These are phyloP conservation scores for Centroberyx gerrardi DNA, from an alignment of 2,797 vertebrate species.

Conservation along the genomic window DNA sequence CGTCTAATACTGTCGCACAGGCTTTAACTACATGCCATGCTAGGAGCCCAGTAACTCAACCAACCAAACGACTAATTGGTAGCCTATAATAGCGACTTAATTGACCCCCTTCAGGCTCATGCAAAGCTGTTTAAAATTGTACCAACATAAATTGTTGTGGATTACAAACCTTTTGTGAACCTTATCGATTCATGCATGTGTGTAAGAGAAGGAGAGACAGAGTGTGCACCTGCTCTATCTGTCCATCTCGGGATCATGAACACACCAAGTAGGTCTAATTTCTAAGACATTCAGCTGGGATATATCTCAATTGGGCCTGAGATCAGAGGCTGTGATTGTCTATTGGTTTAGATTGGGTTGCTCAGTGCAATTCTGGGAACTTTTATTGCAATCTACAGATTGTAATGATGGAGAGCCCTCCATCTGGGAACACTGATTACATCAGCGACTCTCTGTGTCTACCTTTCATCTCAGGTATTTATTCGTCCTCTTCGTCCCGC, in stretches of 20 bases:
- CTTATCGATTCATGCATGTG: constrained; percentile 50
- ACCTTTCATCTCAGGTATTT: constrained; percentile 86
- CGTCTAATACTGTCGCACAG: constrained; percentile 32
- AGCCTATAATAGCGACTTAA: constrained; percentile 58
- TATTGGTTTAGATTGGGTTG: constrained; percentile 75
- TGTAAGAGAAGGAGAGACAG: background rate
- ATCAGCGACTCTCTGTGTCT: constrained; percentile 81
- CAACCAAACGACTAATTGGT: constrained; percentile 61
- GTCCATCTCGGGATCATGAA: constrained; percentile 67
- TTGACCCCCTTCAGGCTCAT: constrained; percentile 39
- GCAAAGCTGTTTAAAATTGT: constrained; percentile 53
- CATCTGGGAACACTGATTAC: constrained; percentile 79
- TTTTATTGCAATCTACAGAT: constrained; percentile 78
- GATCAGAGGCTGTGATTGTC: constrained; percentile 80
- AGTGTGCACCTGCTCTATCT: constrained; percentile 60
- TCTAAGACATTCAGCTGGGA: constrained; percentile 73
- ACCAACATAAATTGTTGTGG: constrained; percentile 46
- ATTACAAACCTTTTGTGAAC: constrained; percentile 48
- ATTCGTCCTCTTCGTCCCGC: constrained; percentile 75
- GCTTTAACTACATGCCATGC: constrained; percentile 7
- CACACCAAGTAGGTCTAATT: constrained; percentile 72
- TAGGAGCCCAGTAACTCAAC: constrained; percentile 31
- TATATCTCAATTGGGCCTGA: constrained; percentile 80
- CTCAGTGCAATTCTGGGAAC: constrained; percentile 77
- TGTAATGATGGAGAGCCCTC: constrained; percentile 84